Conservation (phyloP, 2,888 invertebrate species). For the Limnephilus marmoratus region DNA sequence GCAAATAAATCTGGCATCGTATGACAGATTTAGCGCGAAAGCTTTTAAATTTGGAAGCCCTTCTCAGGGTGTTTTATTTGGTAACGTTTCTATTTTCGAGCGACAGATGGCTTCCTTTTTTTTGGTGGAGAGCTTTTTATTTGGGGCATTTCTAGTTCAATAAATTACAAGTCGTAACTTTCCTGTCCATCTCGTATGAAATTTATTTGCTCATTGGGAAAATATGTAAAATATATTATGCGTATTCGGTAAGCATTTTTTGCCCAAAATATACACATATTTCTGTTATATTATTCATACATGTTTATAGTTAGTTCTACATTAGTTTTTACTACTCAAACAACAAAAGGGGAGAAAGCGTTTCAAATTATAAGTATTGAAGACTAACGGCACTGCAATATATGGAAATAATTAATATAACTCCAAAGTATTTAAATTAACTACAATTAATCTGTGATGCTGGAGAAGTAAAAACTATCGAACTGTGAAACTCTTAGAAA, state of each 20-base stretch:
- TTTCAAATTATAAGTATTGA: background rate
- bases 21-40: constrained; percentile 51
- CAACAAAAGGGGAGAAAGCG: background rate
- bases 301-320: background rate
- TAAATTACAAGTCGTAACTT: constrained; percentile 11
- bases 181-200: background rate
- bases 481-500: too few species aligned
- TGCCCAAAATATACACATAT: background rate
- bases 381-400: background rate
- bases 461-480: too few species aligned
- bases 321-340: background rate
- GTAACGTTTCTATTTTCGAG: constrained; percentile 25
- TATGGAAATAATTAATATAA: too few species aligned
- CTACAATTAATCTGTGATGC: too few species aligned
- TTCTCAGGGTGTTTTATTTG: constrained; percentile 30
- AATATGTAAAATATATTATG: background rate
- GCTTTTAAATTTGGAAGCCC: constrained; percentile 50
- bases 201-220: background rate
- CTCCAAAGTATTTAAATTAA: too few species aligned
- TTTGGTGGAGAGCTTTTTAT: constrained; percentile 12
- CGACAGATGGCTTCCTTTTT: constrained; percentile 17
- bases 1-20: constrained; percentile 51
- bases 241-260: background rate
- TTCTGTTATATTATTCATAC: too few species aligned
- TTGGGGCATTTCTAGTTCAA: background rate